A percentile compares a stretch with the other conserved stretches of the same genome.
Conservation (phyloP, 2,113 vertebrate genomes). For the Myiozetetes cayanensis region DNA sequence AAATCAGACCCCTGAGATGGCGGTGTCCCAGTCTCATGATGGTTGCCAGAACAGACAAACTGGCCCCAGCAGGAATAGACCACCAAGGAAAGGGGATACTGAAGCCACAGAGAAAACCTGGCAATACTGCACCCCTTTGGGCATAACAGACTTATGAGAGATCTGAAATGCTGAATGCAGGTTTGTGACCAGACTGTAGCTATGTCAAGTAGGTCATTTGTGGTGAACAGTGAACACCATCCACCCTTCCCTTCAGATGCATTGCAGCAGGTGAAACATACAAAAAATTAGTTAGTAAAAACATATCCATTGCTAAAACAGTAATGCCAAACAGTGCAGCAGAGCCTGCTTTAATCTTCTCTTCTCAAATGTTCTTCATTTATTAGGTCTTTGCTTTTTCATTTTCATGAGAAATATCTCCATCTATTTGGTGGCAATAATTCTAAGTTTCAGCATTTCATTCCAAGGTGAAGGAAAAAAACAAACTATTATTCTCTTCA, state of each 20-base stretch:
- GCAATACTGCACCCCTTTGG: not conserved
- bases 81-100: not conserved
- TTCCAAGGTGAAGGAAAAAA: slow-evolving; percentile 47
- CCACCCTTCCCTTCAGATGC: not conserved
- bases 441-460: not conserved
- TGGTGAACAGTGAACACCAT: not conserved
- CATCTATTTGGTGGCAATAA: slow-evolving; percentile 28
- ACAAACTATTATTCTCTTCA: slow-evolving; percentile 26
- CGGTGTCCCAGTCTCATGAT: not conserved
- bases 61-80: not conserved
- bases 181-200: not conserved
- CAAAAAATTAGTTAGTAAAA: not conserved
- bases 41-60: fast-evolving
- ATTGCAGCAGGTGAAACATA: not conserved
- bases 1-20: not conserved
- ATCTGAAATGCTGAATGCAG: not conserved
- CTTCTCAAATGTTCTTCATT: slow-evolving; percentile 16
- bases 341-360: slow-evolving; percentile 15
- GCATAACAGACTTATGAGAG: not conserved
- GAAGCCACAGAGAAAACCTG: not conserved
- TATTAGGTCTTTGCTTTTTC: slow-evolving; percentile 13
- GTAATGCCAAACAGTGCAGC: not conserved
- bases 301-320: not conserved
- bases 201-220: not conserved
- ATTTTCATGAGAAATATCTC: slow-evolving; percentile 38